Percentiles rank a stretch among this genome's conserved stretches.
Evolutionary conservation across 2,888 invertebrate species (phyloP).

Genomic region (Saturnia pavonia): DNA sequence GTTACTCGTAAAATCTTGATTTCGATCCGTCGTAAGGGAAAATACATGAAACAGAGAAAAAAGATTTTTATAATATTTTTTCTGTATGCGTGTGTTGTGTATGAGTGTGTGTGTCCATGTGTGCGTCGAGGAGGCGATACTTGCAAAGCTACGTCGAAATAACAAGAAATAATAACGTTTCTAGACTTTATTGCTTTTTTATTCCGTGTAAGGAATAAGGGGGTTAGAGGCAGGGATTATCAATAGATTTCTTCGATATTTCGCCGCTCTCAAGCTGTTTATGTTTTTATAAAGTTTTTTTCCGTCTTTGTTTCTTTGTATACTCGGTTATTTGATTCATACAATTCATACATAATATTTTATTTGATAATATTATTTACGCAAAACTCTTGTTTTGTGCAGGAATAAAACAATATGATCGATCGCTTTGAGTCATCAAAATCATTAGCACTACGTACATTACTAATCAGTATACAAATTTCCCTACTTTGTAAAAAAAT

Average conservation of each 20-base stretch:
- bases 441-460: background rate
- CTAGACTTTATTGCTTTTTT: conserved; percentile 42
- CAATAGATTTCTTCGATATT: conserved; percentile 23
- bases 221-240: conserved; percentile 27
- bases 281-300: background rate
- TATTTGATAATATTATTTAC: background rate
- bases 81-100: background rate
- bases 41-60: background rate
- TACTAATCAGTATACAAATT: background rate
- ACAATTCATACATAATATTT: background rate
- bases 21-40: background rate
- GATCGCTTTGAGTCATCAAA: background rate
- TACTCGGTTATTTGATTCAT: background rate
- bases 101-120: too few species aligned
- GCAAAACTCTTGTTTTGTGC: background rate
- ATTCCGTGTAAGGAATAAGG: conserved; percentile 29
- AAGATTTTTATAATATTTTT: background rate
- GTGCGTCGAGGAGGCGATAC: background rate
- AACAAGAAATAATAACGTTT: conserved; percentile 46
- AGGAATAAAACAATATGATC: background rate
- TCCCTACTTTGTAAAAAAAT: background rate
- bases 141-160: conserved; percentile 32
- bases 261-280: background rate
- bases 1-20: conserved; percentile 12
- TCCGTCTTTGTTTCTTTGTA: background rate